Evolutionary conservation across 2,888 invertebrate species (phyloP), one percentile per base, ranked within the genome.

Genomic region (Lomographa bimaculata): DNA sequence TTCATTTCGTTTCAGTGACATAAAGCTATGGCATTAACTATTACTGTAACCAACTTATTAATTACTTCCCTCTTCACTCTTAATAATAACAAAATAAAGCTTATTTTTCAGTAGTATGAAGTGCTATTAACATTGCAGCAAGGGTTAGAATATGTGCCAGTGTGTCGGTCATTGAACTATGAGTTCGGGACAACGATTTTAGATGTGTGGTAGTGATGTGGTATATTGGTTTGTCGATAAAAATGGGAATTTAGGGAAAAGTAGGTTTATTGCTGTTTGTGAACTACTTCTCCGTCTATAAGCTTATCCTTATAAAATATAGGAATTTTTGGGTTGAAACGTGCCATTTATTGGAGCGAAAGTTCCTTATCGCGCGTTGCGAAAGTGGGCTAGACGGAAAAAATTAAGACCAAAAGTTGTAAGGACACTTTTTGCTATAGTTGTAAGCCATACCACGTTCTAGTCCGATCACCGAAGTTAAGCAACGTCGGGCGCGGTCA

Each of bases 101-200:
- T 30, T 16, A 30, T 24, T 53, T 50, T 63, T 11, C 46, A 8
- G 17, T 51, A 36, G 19, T n/a, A 3, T 1, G 10, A 12, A n/a
- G 23, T 17, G 6, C 11, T 26, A 2, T 5, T 5, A 39, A 37
- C 27, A 35, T 57, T 55, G 60, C 55, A 43, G 30, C 30, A 24
- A 43, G 38, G 37, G 50, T 26, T 41, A 54, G 63, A 11, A 86
- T 81, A 64, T 86, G 64, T 72, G 87, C 79, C 85, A 87, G 75
- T 87, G 73, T 84, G 85, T 52, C 83, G 86, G 77, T 54, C 79
- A 51, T 65, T 78, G 84, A 81, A 75, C 59, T 17, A 57, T 68
- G 54, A 80, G 73, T 69, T 73, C 60, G 58, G 64, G 62, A 67
- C 67, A 62, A 65, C 68, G 71, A 63, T 67, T 75, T 78, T 64